A percentile compares a stretch with the other conserved stretches of the same genome.
Evolutionary conservation across 1,140 invertebrate genomes (phyloP).

Genomic region (Ceratosolen solmsi): DNA sequence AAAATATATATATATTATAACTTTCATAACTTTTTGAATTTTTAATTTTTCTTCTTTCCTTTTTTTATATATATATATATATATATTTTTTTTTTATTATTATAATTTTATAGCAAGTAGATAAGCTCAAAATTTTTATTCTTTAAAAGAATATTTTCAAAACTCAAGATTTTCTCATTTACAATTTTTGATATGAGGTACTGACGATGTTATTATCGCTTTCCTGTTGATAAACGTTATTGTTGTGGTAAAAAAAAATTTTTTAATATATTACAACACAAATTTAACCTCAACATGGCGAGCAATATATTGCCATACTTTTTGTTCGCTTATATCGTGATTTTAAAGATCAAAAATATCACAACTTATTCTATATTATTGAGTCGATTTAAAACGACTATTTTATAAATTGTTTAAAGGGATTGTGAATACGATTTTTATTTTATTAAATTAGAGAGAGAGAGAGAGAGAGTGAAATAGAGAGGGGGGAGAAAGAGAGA

Average conservation of each 20-base stretch:
- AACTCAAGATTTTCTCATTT: constrained; percentile 51
- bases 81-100: background rate
- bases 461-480: background rate
- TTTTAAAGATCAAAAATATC: constrained; percentile 49
- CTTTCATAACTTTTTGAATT: constrained; percentile 1
- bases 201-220: constrained; percentile 38
- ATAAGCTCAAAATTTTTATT: constrained; percentile 31
- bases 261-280: constrained; percentile 34
- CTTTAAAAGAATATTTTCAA: constrained; percentile 47
- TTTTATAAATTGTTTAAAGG: constrained; percentile 24
- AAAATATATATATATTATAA: constrained; percentile 13
- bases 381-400: constrained; percentile 11
- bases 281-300: constrained; percentile 35
- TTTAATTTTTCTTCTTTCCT: constrained; percentile 5
- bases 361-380: constrained; percentile 45
- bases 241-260: constrained; percentile 35
- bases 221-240: constrained; percentile 31
- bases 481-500: too few relatives aligned
- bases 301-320: constrained; percentile 36
- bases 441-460: constrained; percentile 22
- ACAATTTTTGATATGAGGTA: constrained; percentile 45
- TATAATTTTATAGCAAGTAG: constrained; percentile 15
- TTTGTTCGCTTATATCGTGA: constrained; percentile 49
- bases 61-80: background rate
- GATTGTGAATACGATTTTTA: constrained; percentile 7